Conservation (phyloP, 2,888 invertebrate species). For the Teinopalpus imperialis region DNA sequence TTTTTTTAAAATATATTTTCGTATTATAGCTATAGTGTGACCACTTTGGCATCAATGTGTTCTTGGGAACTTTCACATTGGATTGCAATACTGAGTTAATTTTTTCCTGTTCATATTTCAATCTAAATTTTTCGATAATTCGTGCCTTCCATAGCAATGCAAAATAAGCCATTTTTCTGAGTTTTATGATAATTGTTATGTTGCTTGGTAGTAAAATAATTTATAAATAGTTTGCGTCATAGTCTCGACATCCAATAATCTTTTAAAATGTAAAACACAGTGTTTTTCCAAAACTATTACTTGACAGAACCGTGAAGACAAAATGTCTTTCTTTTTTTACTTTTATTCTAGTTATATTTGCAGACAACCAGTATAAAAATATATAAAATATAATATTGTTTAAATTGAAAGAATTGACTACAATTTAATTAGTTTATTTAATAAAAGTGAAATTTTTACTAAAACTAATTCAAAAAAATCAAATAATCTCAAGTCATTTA, state of each 20-base stretch:
- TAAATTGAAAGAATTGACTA: no score
- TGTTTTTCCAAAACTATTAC: slow-evolving; percentile 22
- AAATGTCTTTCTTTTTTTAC: slow-evolving; percentile 13
- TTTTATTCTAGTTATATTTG: slow-evolving; percentile 2
- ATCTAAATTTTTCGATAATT: slow-evolving; percentile 71
- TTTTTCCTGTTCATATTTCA: slow-evolving; percentile 81
- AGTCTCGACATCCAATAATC: slow-evolving; percentile 14
- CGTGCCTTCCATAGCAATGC: slow-evolving; percentile 80
- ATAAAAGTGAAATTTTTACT: no score
- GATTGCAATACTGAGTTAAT: slow-evolving; percentile 72
- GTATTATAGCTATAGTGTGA: slow-evolving; percentile 63
- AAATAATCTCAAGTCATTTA: no score
- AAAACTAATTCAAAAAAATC: no score
- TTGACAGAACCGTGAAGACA: slow-evolving; percentile 22
- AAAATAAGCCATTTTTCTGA: slow-evolving; percentile 77
- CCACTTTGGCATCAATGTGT: slow-evolving; percentile 70
- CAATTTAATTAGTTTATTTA: no score
- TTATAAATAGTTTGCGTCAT: slow-evolving; percentile 21
- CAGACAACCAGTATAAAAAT: slow-evolving; percentile 7
- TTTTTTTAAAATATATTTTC: slow-evolving; percentile 58
- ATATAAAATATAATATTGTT: no score
- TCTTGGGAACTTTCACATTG: slow-evolving; percentile 59
- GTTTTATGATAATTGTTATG: slow-evolving; percentile 16
- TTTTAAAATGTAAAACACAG: slow-evolving; percentile 23
- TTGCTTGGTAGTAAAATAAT: slow-evolving; percentile 18